Base-by-base conservation (phyloP, 2,888 invertebrate genomes). In the Cotesia congregata region DNA sequence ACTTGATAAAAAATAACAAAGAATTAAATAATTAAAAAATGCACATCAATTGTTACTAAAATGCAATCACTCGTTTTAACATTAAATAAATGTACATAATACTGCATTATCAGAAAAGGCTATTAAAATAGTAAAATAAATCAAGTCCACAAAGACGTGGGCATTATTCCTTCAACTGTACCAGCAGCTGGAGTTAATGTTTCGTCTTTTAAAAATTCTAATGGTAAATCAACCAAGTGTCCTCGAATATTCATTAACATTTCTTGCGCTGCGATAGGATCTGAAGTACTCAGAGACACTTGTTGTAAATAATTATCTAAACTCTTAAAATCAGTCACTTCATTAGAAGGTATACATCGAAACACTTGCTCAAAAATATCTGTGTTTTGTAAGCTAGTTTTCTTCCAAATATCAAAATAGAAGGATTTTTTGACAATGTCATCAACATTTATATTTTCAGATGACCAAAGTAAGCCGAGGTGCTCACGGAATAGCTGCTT, bases 341-440 rank as follows among this genome's bases (percentile, higher is more conserved):
- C 91, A 90, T 99, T 95, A 0, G 95, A 94, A 5, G 99, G 98
- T 84, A 98, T 93, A 80, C 96, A 95, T 84, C 94, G 94, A 90
- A 99, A 99, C 0, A 98, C 94, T 91, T 96, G 93, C 86, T 98
- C 98, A 90, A 95, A 99, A 69, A 97, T 93, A 80, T 94, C 93
- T 0, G 98, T 98, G 88, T 99, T 99, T 60, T 91, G 90, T 67
- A 91, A 92, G 0, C 98, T 97, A 5, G 93, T 95, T 69, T 93
- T 92, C 81, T 94, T 92, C 98, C 98, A 99, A 5, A 95, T 90
- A 80, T 94, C 93, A 82, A 93, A 93, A 89, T 96, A 99, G 91
- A 99, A 99, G 12, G 93, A 89, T 78, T 95, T 94, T 76, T 92
- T 91, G n/a, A 86, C 83, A 0, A 97, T 96, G 90, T 99, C 98